Percentiles rank a stretch among this genome's conserved stretches.
Conservation (phyloP, 1,140 invertebrate genomes). For the Conopomorpha cramerella region DNA sequence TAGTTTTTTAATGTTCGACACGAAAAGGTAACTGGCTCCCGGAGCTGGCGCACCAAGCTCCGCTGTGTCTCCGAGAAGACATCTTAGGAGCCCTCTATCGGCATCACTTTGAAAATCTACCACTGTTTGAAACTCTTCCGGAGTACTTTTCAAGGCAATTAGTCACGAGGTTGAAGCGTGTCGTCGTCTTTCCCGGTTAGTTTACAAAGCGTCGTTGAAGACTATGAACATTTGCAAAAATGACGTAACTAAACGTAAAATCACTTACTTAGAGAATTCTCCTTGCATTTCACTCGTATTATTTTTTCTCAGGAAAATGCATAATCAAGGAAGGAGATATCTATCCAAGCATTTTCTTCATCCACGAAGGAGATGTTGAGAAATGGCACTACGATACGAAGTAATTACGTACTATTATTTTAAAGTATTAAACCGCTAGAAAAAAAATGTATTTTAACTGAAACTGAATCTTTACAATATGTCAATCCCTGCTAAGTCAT, state of each 20-base stretch:
- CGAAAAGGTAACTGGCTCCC: slow-evolving; percentile 2
- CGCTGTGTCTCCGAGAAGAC: background rate
- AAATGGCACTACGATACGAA: slow-evolving; percentile 28
- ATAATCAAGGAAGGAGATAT: background rate
- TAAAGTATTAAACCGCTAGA: background rate
- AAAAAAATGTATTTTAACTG: background rate
- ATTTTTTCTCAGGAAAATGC: background rate
- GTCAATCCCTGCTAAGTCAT: no score
- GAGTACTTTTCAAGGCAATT: background rate
- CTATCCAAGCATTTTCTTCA: background rate
- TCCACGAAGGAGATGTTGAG: slow-evolving; percentile 2
- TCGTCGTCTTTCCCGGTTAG: slow-evolving; percentile 1
- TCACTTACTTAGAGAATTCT: background rate
- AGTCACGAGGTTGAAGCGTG: background rate
- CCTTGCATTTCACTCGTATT: background rate
- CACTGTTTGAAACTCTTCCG: background rate
- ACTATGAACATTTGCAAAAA: background rate
- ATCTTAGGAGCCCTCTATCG: background rate
- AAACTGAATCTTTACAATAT: no score
- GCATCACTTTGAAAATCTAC: background rate
- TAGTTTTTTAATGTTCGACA: no score
- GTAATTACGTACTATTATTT: slow-evolving; percentile 8
- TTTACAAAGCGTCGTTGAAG: background rate
- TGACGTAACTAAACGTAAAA: no score
- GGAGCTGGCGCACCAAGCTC: background rate